Conservation (phyloP, 1,140 invertebrate species). For the Zaprionus ghesquierei region DNA sequence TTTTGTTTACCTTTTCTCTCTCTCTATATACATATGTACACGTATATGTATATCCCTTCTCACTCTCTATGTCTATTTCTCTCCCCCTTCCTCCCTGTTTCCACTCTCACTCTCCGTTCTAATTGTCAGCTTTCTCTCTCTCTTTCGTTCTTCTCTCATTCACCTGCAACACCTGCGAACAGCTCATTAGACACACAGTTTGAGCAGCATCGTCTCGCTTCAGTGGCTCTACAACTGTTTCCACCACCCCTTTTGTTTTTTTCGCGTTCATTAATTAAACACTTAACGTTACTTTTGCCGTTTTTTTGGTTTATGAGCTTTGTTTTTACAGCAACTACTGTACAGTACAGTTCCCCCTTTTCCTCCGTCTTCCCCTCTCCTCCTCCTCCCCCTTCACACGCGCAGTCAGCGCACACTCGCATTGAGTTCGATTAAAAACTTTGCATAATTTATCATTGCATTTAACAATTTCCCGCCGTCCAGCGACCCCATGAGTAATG, state of each 20-base stretch:
- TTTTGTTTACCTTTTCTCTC: neutral
- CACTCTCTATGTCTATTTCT: neutral
- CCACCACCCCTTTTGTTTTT: neutral
- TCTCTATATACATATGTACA: too few species aligned
- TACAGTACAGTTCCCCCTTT: neutral
- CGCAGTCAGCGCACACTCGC: neutral
- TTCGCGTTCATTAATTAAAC: constrained; percentile 29
- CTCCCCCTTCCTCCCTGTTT: neutral
- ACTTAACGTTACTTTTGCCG: constrained; percentile 16
- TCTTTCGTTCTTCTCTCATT: neutral
- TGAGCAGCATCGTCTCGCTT: constrained; percentile 12
- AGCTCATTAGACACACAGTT: constrained; percentile 8
- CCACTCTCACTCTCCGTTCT: neutral
- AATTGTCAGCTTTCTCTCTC: neutral
- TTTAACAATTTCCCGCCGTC: constrained; percentile 59
- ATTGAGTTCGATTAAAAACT: constrained; percentile 61
- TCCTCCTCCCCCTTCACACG: neutral
- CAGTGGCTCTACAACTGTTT: constrained; percentile 36
- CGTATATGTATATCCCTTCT: too few species aligned
- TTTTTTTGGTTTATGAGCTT: neutral
- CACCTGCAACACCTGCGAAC: neutral
- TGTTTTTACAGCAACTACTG: neutral
- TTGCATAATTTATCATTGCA: constrained; percentile 74
- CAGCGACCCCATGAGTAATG: constrained; percentile 17
- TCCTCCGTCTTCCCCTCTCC: neutral